These are phyloP conservation scores for Chondrilla cf. caribensis DNA, from an alignment of 37 sponge, comb jelly and placozoan genomes.

Conservation along the genomic window DNA sequence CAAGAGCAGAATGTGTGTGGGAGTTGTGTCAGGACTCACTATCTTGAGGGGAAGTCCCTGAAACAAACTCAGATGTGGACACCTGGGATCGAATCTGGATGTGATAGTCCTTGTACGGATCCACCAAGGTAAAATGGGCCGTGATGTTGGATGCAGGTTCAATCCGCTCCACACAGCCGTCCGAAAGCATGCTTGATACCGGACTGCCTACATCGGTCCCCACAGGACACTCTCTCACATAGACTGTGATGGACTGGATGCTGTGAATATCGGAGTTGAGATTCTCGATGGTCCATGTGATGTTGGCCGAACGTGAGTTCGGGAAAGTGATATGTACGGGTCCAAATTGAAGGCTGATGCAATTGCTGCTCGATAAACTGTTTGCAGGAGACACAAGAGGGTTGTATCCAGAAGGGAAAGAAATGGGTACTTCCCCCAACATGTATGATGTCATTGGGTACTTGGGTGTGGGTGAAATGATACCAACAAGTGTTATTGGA, in stretches of 20 bases:
- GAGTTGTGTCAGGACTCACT: too few species aligned
- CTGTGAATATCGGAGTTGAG: slow-evolving; percentile 5
- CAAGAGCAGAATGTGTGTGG: too few species aligned
- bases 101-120: slow-evolving; percentile 9
- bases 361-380: slow-evolving; percentile 34
- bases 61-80: neutral
- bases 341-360: slow-evolving; percentile 37
- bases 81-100: slow-evolving; percentile 5
- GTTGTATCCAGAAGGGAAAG: slow-evolving; percentile 45
- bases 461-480: slow-evolving; percentile 15
- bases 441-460: slow-evolving; percentile 11
- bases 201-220: neutral
- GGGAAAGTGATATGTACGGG: slow-evolving; percentile 15
- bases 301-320: slow-evolving; percentile 31
- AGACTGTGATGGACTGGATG: slow-evolving; percentile 3
- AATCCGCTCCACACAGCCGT: neutral
- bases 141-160: neutral
- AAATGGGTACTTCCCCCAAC: neutral
- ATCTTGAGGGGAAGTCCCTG: slow-evolving; percentile 17
- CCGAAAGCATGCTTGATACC: too few species aligned
- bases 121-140: too few species aligned
- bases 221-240: neutral
- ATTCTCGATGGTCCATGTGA: slow-evolving; percentile 42
- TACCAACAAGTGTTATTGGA: slow-evolving; percentile 37
- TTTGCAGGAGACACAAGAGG: slow-evolving; percentile 28